These are phyloP conservation scores for Parasteatoda tepidariorum DNA, from an alignment of 1,140 invertebrate species.

Conservation along the genomic window DNA sequence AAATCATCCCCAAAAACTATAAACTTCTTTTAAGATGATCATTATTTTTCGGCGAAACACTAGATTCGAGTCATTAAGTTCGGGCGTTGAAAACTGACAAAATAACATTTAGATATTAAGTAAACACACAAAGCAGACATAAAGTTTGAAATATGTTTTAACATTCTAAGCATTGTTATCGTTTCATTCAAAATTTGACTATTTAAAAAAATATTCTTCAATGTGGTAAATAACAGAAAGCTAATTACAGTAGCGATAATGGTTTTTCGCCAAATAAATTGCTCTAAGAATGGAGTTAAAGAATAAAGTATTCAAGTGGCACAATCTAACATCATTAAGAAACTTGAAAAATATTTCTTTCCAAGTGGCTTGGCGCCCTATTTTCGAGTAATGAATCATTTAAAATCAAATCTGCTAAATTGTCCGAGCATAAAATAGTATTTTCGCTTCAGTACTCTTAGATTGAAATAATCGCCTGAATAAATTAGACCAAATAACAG, in stretches of 20 bases:
- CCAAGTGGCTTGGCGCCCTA: not conserved
- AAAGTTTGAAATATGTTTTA: not conserved
- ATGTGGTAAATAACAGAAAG: conserved; percentile 2
- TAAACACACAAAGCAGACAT: not conserved
- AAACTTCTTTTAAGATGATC: no score
- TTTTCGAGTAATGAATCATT: conserved; percentile 47
- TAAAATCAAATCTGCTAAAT: conserved; percentile 58
- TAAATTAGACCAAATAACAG: conserved; percentile 23
- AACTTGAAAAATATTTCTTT: conserved; percentile 38
- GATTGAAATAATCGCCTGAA: conserved; percentile 38
- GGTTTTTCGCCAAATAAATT: conserved; percentile 5
- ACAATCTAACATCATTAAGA: conserved; percentile 46
- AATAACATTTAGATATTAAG: not conserved
- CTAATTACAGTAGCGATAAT: conserved; percentile 42
- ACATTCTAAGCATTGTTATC: conserved; percentile 3
- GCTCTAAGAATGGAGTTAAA: not conserved
- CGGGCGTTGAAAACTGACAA: not conserved
- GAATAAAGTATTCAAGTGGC: conserved; percentile 31
- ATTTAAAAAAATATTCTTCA: conserved; percentile 8
- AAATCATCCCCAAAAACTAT: no score
- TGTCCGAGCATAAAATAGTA: conserved; percentile 48
- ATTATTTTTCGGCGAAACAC: not conserved
- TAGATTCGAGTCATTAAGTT: not conserved
- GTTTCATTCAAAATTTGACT: not conserved
- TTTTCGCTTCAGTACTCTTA: conserved; percentile 35